Base-by-base conservation (phyloP, 2,888 invertebrate genomes). In the Lasioglossum figueresi region DNA sequence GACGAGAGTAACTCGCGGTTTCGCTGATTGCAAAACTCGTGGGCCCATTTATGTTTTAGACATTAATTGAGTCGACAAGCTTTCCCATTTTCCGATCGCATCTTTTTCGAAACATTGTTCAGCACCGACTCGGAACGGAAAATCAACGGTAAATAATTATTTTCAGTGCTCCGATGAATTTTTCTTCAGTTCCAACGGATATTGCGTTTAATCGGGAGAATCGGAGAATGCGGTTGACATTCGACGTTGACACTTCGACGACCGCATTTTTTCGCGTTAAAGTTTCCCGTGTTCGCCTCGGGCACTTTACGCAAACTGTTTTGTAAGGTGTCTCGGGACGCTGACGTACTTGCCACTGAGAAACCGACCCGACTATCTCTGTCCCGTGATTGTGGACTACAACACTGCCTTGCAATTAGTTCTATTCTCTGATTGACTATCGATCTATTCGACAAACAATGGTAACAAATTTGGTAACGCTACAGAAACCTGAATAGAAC, bases 211-310 rank as follows among this genome's bases (percentile, higher is more conserved):
- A 63, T 63, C 19, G 16, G 2, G 6, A 31, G 31, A 63, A 63
- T 16, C 31, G 19, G 19, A 63, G 63, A 31, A 31, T 63, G 63
- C 31, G 63, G 63, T 31, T 31, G 63, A 63, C 63, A 63, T 71
- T 34, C 31, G 14, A 52, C 16, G 45, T 79, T 77, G 77, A 70
- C 75, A 45, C 80, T 73, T 45, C 48, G 75, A 82, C 74, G 74
- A 80, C 45, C 56, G 79, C 74, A 80, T 74, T 63, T 56, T 56
- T 43, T 40, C 79, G 40, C 40, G 37, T 31, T 31, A 31, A 12
- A 45, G 63, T 74, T 70, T 80, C 79, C 63, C 31, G 63, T n/a
- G 56, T 31, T 31, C 63, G 63, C 63, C 37, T 37, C 70, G 37
- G 70, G 70, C 70, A n/a, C 6, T 63, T 63, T 63, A 63, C 63